These are phyloP conservation scores for Seriola rivoliana DNA, from an alignment of 2,113 vertebrate species.

Conservation along the genomic window DNA sequence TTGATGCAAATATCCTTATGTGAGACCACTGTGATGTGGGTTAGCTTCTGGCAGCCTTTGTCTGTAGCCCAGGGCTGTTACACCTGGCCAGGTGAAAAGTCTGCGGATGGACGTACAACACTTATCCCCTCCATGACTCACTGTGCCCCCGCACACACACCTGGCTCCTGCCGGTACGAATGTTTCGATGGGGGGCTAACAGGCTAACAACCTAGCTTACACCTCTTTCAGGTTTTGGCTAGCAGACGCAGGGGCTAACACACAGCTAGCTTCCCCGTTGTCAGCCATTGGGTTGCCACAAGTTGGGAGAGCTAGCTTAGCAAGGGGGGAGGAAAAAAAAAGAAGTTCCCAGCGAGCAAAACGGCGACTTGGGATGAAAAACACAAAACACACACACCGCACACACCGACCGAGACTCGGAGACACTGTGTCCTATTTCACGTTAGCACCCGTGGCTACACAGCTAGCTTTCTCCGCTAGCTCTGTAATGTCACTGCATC, in stretches of 20 bases:
- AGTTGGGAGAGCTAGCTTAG: slow-evolving; percentile 58
- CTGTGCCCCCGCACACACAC: slow-evolving; percentile 27
- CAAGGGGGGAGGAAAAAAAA: background rate
- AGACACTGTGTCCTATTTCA: slow-evolving; percentile 74
- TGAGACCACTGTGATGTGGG: background rate
- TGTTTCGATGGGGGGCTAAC: slow-evolving; percentile 41
- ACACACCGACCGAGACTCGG: slow-evolving; percentile 36
- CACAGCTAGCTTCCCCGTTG: slow-evolving; percentile 58
- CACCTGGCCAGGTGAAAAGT: slow-evolving; percentile 39
- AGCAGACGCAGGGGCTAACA: slow-evolving; percentile 73
- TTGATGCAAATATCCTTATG: background rate
- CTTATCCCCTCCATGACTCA: background rate
- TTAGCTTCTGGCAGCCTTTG: slow-evolving; percentile 37
- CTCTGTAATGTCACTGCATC: slow-evolving; percentile 81
- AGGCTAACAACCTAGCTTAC: slow-evolving; percentile 70
- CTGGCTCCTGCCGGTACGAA: slow-evolving; percentile 32
- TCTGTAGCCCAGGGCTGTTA: slow-evolving; percentile 16
- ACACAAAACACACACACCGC: slow-evolving; percentile 26
- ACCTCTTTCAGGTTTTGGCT: slow-evolving; percentile 54
- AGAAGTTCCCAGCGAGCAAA: slow-evolving; percentile 49
- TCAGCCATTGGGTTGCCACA: slow-evolving; percentile 50
- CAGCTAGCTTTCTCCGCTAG: slow-evolving; percentile 81
- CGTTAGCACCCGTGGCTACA: slow-evolving; percentile 73
- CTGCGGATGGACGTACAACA: background rate
- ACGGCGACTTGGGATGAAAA: slow-evolving; percentile 20